Conservation (phyloP, 2,113 vertebrate genomes). For the Dissostichus mawsoni region DNA sequence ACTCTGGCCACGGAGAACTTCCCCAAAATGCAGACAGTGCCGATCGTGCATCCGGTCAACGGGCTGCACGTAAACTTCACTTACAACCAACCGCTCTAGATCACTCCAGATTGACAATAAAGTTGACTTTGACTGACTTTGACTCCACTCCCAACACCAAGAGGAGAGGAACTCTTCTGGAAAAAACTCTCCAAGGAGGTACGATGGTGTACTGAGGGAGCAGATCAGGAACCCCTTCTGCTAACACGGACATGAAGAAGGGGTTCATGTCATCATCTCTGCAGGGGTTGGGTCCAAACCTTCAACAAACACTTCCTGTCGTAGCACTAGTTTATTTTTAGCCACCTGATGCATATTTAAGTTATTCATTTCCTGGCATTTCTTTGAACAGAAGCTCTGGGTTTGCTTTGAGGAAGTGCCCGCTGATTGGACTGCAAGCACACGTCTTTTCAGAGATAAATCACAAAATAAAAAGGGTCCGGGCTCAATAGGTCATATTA, state of each 20-base stretch:
- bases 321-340: constrained; percentile 1
- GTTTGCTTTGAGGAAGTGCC: background rate
- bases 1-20: constrained; percentile 90
- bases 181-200: constrained; percentile 2
- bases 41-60: constrained; percentile 93
- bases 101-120: too few species aligned
- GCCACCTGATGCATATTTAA: constrained; percentile 1
- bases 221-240: background rate
- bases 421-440: background rate
- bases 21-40: constrained; percentile 95
- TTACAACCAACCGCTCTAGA: constrained; percentile 29
- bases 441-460: background rate
- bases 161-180: constrained; percentile 8
- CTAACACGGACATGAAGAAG: constrained; percentile 1
- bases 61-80: constrained; percentile 91
- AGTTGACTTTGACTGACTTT: too few species aligned
- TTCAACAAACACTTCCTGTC: constrained; percentile 3
- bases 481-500: too few species aligned
- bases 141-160: background rate
- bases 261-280: background rate
- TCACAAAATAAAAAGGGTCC: background rate
- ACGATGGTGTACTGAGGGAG: background rate
- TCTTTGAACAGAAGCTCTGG: background rate
- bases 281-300: constrained; percentile 18
- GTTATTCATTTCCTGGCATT: background rate